A percentile compares a stretch with the other conserved stretches of the same genome.
These are phyloP conservation scores for Poeciliopsis prolifica DNA, from an alignment of 2,113 vertebrate species.

Conservation along the genomic window DNA sequence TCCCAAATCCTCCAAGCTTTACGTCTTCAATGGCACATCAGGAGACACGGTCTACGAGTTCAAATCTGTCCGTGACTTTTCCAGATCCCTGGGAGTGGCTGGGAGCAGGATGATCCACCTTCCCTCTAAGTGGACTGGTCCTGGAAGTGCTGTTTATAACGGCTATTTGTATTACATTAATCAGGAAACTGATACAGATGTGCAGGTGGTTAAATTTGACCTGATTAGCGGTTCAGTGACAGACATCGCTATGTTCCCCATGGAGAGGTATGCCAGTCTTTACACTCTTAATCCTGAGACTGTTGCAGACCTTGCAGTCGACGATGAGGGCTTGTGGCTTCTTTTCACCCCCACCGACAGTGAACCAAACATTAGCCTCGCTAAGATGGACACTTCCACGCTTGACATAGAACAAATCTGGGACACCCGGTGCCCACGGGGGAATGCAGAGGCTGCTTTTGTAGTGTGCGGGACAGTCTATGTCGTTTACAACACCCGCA, in stretches of 20 bases:
- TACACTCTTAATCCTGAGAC: conserved; percentile 88
- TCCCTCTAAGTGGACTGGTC: conserved; percentile 87
- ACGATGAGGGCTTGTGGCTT: conserved; percentile 94
- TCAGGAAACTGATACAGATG: conserved; percentile 64
- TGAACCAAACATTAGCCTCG: conserved; percentile 88
- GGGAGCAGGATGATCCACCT: conserved; percentile 83
- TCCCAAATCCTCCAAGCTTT: conserved; percentile 87
- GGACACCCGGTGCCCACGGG: conserved; percentile 92
- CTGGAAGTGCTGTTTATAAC: conserved; percentile 86
- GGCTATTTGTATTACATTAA: conserved; percentile 89
- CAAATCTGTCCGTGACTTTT: conserved; percentile 86
- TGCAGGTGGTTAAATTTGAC: conserved; percentile 92
- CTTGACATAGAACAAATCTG: conserved; percentile 96
- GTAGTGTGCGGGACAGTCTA: conserved; percentile 92
- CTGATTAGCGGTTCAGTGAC: conserved; percentile 83
- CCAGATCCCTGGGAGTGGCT: conserved; percentile 79
- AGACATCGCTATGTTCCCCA: conserved; percentile 90
- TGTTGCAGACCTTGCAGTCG: conserved; percentile 87
- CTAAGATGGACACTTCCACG: conserved; percentile 89
- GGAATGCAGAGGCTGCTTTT: conserved; percentile 92
- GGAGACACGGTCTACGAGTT: conserved; percentile 88
- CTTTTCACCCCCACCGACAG: conserved; percentile 86
- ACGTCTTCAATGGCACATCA: conserved; percentile 87
- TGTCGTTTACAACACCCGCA: conserved; percentile 95
- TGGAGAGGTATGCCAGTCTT: conserved; percentile 82